These are phyloP conservation scores for Ornithorhynchus anatinus DNA, from an alignment of 2,113 vertebrate genomes.

Conservation along the genomic window DNA sequence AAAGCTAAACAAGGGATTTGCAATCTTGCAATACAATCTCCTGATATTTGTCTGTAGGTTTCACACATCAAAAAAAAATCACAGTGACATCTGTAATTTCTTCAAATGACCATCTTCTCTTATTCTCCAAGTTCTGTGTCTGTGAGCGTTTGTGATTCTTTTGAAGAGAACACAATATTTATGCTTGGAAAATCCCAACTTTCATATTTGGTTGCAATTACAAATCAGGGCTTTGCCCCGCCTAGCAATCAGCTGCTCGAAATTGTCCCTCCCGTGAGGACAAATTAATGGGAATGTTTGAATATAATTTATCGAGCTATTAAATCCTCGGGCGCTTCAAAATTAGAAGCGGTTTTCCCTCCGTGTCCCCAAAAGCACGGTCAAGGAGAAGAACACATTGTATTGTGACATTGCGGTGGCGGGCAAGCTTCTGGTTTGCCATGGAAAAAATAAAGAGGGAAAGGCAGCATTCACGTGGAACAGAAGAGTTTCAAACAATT, in stretches of 20 bases:
- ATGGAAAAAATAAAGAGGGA: conserved; percentile 21
- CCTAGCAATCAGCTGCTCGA: conserved; percentile 54
- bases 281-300: conserved; percentile 60
- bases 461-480: conserved; percentile 16
- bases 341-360: conserved; percentile 47
- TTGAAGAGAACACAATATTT: conserved; percentile 62
- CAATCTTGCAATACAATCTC: conserved; percentile 63
- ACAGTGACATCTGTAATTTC: conserved; percentile 70
- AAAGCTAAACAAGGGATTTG: conserved; percentile 62
- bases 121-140: conserved; percentile 60
- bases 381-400: conserved; percentile 13
- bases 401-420: conserved; percentile 10
- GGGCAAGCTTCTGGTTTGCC: conserved; percentile 30
- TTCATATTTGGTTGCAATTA: conserved; percentile 63
- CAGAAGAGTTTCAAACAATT: background rate
- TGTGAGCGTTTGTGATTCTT: conserved; percentile 57
- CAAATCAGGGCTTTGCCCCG: conserved; percentile 46
- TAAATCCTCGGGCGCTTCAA: conserved; percentile 50
- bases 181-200: conserved; percentile 58
- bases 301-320: conserved; percentile 54
- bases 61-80: conserved; percentile 69
- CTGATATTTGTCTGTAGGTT: conserved; percentile 64
- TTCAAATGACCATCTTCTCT: conserved; percentile 65
- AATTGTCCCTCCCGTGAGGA: conserved; percentile 56
- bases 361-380: conserved; percentile 1